Evolutionary conservation across 2,113 vertebrate species (phyloP).

Genomic region (Marmota flaviventris): DNA sequence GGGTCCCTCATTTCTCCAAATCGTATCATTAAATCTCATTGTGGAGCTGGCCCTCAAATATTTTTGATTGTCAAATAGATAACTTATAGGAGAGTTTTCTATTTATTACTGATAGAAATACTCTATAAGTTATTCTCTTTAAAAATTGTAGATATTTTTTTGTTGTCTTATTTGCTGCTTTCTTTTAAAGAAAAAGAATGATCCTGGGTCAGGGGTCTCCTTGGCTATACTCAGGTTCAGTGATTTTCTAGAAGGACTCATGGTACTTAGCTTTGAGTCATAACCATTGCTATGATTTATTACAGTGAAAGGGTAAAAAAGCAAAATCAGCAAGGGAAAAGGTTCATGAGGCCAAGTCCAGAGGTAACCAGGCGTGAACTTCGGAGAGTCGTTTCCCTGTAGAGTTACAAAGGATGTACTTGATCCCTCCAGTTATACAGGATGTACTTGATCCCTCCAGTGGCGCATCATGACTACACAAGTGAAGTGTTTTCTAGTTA

Average conservation of each 20-base stretch:
- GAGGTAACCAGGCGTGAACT: background rate
- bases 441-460: background rate
- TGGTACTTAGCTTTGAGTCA: background rate
- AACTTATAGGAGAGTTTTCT: background rate
- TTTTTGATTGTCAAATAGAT: background rate
- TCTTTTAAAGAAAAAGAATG: conserved; percentile 1
- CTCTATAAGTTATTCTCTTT: background rate
- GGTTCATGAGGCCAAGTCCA: background rate
- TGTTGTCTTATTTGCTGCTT: background rate
- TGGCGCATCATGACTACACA: background rate
- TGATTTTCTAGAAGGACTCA: background rate
- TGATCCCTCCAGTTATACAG: background rate
- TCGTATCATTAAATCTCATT: background rate
- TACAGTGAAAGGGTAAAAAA: background rate
- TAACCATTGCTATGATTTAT: background rate
- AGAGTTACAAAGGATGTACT: background rate
- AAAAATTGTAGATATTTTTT: background rate
- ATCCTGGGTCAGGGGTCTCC: background rate
- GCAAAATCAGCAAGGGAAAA: background rate
- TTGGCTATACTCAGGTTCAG: background rate
- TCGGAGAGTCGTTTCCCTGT: background rate
- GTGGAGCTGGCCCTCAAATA: background rate
- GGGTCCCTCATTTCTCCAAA: background rate
- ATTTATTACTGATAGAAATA: background rate
- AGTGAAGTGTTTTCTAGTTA: background rate